Conservation (phyloP, 1,140 invertebrate genomes). For the Chrysopa pallens region DNA sequence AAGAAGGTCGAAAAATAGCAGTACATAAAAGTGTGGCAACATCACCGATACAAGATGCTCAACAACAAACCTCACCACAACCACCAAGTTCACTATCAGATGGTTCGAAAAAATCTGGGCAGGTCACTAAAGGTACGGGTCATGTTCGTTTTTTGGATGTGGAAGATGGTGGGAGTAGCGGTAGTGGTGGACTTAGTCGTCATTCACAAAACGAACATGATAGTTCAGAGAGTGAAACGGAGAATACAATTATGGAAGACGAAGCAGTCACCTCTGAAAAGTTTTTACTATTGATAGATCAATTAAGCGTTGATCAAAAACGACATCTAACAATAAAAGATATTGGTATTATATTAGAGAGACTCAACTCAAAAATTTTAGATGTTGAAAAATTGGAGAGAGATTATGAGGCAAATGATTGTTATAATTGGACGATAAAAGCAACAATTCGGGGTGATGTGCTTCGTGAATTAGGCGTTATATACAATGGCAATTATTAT, state of each 20-base stretch:
- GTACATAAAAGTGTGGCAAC: conserved; percentile 77
- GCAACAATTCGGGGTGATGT: conserved; percentile 81
- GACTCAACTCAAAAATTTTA: conserved; percentile 79
- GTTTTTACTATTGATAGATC: conserved; percentile 80
- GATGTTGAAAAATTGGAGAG: conserved; percentile 81
- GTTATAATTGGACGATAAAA: conserved; percentile 67
- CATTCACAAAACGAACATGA: conserved; percentile 42
- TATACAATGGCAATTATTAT: conserved; percentile 91
- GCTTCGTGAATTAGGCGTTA: conserved; percentile 73
- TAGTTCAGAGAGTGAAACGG: conserved; percentile 79
- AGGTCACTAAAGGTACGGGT: conserved; percentile 25
- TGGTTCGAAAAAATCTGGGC: conserved; percentile 29
- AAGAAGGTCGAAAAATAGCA: conserved; percentile 74
- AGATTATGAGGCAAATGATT: conserved; percentile 77
- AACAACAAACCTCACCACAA: conserved; percentile 42
- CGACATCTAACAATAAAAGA: conserved; percentile 83
- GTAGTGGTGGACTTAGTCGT: conserved; percentile 11
- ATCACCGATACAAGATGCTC: conserved; percentile 72
- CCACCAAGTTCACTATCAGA: conserved; percentile 28
- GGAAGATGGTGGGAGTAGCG: conserved; percentile 29
- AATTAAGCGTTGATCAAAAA: conserved; percentile 79
- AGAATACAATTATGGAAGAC: conserved; percentile 80
- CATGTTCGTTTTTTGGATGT: conserved; percentile 62
- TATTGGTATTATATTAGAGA: conserved; percentile 83
- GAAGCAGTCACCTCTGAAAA: conserved; percentile 75